A percentile compares a stretch with the other conserved stretches of the same genome.
These are phyloP conservation scores for Alauda arvensis DNA, from an alignment of 2,797 vertebrate genomes.

Conservation along the genomic window DNA sequence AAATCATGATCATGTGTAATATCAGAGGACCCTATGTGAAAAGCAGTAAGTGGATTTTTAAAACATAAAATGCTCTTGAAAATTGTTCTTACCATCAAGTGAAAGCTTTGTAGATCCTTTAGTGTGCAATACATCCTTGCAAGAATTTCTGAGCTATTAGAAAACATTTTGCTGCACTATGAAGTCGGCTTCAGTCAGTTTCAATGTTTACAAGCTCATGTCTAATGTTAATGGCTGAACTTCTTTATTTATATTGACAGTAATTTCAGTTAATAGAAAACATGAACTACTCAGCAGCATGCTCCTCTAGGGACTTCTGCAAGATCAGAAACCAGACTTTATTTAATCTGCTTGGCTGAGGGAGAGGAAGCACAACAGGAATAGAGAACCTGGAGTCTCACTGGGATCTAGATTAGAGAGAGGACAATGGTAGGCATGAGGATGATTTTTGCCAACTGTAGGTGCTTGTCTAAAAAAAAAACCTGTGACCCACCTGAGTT, in stretches of 20 bases:
- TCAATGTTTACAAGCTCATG: background rate
- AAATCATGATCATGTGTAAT: background rate
- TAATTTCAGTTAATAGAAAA: slow-evolving; percentile 51
- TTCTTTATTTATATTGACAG: slow-evolving; percentile 43
- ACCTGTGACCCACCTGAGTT: background rate
- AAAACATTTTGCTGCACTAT: background rate
- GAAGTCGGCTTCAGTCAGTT: background rate
- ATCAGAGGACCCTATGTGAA: background rate
- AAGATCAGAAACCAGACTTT: background rate
- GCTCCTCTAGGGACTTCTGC: slow-evolving; percentile 11
- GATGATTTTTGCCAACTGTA: background rate
- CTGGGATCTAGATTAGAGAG: background rate
- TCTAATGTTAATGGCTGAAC: slow-evolving; percentile 7
- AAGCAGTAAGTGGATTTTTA: background rate
- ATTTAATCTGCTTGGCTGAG: slow-evolving; percentile 1
- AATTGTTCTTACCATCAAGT: background rate
- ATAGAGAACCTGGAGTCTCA: background rate
- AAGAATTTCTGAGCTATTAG: background rate
- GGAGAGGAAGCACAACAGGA: background rate
- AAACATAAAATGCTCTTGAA: background rate
- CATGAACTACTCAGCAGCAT: background rate
- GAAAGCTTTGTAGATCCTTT: background rate
- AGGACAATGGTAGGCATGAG: background rate
- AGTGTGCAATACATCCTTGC: background rate
- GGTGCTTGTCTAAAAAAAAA: background rate